Conservation (phyloP, 2,888 invertebrate genomes). For the Apamea anceps region DNA sequence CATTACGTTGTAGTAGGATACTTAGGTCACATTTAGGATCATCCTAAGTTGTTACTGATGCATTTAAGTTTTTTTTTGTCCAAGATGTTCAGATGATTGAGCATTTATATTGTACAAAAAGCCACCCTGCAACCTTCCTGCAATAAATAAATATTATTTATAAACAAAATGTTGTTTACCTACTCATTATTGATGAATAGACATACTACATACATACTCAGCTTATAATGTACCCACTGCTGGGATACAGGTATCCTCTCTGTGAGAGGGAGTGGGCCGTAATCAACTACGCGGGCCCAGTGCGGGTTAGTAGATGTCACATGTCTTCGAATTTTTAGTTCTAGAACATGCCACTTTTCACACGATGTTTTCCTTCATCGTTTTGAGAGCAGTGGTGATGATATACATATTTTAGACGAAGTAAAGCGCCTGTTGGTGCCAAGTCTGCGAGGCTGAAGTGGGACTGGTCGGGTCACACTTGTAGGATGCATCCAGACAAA, state of each 20-base stretch:
- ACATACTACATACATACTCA: too few species aligned
- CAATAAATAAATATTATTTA: background rate
- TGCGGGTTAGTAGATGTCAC: too few species aligned
- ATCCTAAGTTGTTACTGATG: background rate
- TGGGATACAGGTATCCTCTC: too few species aligned
- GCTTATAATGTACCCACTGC: too few species aligned
- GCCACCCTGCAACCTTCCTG: background rate
- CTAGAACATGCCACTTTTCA: background rate
- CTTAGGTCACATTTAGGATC: background rate
- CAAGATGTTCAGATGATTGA: conserved; percentile 5
- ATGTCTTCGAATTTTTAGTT: too few species aligned
- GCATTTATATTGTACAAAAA: conserved; percentile 3
- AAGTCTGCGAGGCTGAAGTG: too few species aligned
- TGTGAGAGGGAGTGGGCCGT: too few species aligned
- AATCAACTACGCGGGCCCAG: too few species aligned
- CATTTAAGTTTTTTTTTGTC: background rate
- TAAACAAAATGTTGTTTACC: background rate
- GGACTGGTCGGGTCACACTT: too few species aligned
- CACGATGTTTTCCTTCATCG: background rate
- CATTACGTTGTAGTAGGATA: background rate
- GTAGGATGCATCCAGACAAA: too few species aligned
- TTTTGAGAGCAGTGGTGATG: too few species aligned
- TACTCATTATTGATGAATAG: too few species aligned
- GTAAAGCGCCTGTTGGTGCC: background rate
- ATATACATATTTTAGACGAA: background rate